Evolutionary conservation across 2,888 invertebrate species (phyloP).

Genomic region (Flexamia atlantica): DNA sequence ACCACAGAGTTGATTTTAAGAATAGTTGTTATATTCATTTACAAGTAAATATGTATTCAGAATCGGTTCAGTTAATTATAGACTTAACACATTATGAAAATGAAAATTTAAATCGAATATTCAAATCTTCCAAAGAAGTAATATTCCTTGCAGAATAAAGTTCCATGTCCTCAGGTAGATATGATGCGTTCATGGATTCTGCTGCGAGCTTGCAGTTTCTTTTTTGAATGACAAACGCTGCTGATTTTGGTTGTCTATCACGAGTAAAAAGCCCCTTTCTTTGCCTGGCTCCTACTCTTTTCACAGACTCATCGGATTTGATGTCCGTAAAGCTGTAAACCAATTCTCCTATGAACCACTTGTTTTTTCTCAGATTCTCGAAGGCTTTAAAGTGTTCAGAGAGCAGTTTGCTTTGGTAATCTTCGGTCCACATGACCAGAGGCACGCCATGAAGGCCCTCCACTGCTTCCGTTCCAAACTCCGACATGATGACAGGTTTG

Average conservation of each 20-base stretch:
- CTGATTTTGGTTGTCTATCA: slow-evolving; percentile 92
- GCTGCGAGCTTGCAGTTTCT: slow-evolving; percentile 85
- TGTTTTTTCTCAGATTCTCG: slow-evolving; percentile 84
- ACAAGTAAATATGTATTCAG: no score
- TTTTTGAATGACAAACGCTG: slow-evolving; percentile 88
- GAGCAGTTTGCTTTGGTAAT: slow-evolving; percentile 92
- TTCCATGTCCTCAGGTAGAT: slow-evolving; percentile 71
- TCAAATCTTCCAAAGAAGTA: no score
- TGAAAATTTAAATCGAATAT: no score
- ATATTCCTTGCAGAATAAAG: neutral
- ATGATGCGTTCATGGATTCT: slow-evolving; percentile 73
- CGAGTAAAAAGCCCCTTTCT: slow-evolving; percentile 95
- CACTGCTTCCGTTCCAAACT: slow-evolving; percentile 97
- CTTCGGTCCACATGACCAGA: slow-evolving; percentile 95
- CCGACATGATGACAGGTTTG: slow-evolving; percentile 95
- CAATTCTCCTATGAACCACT: slow-evolving; percentile 96
- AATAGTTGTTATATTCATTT: no score
- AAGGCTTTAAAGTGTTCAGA: slow-evolving; percentile 95
- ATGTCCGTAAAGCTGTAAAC: slow-evolving; percentile 99
- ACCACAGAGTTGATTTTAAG: no score
- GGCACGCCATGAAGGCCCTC: slow-evolving; percentile 92
- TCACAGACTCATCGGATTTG: slow-evolving; percentile 91
- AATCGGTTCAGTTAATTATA: no score
- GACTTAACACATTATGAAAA: no score
- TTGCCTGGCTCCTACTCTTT: slow-evolving; percentile 87